Percentiles rank a stretch among this genome's conserved stretches.
These are phyloP conservation scores for Sus scrofa DNA, from an alignment of 2,113 vertebrate genomes.

Conservation along the genomic window T2T-Sscrofa CM000824.6:31473001-31473500, in stretches of 20 bases:
- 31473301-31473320: too few relatives aligned
- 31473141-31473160: background rate
- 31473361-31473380: background rate
- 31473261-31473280: background rate
- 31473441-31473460: background rate
- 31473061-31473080: background rate
- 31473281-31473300: background rate
- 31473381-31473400: constrained; percentile 2
- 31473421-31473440: background rate
- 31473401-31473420: constrained; percentile 35
- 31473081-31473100: background rate
- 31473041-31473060: background rate
- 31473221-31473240: background rate
- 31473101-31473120: background rate
- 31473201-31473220: background rate
- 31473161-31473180: background rate
- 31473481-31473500: background rate
- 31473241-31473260: background rate
- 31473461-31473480: background rate
- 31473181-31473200: background rate
- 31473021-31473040: background rate
- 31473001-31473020: background rate
- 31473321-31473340: background rate
- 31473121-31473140: background rate
- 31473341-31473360: background rate